Base-by-base conservation (phyloP, 2,888 invertebrate species). In the Neria commutata region DNA sequence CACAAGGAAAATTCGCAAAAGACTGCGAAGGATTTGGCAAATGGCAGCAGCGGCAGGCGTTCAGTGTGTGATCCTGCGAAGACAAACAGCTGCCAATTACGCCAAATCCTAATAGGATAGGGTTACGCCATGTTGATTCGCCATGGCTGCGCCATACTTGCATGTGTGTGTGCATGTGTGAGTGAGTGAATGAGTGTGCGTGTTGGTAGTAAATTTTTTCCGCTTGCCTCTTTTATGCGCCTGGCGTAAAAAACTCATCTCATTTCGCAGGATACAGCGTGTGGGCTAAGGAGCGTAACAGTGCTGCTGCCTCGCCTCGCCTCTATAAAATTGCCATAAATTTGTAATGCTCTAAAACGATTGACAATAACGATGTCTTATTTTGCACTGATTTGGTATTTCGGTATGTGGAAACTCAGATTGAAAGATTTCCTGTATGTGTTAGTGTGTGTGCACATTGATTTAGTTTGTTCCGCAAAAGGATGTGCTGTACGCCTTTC, bases 81-180 rank as follows among this genome's bases (percentile, higher is more conserved):
- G 50, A 50, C 23, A 50, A 34, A 29, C 49, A 33, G 17, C 33
- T 68, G 66, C 57, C 66, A 68, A 68, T 68, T 68, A 68, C 57
- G 19, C 42, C 10, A 6, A 26, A 3, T 8, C 52, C 16, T 8
- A n/a, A 16, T 5, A 45, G 5, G 45, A 23, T 24, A 17, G 21
- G 51, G 51, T 42, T 53, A 45, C 19, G 16, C 19, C 4, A 14
- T 10, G 17, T 6, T 69, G 69, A 73, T 72, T 72, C 69, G 71
- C 72, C 69, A 72, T 74, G 74, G 74, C 72, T 72, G 72, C 66
- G 72, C 69, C 72, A 73, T 74, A 72, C 67, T 70, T 71, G 71
- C 72, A 37, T 26, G 26, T 19, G 17, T 29, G n/a, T 29, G 51
- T 26, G 21, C 34, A 42, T 55, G 26, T 50, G 37, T 64, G n/a